Evolutionary conservation across 2,888 invertebrate species (phyloP), one percentile per base, ranked within the genome.

Genomic region (Phyllotreta cruciferae): DNA sequence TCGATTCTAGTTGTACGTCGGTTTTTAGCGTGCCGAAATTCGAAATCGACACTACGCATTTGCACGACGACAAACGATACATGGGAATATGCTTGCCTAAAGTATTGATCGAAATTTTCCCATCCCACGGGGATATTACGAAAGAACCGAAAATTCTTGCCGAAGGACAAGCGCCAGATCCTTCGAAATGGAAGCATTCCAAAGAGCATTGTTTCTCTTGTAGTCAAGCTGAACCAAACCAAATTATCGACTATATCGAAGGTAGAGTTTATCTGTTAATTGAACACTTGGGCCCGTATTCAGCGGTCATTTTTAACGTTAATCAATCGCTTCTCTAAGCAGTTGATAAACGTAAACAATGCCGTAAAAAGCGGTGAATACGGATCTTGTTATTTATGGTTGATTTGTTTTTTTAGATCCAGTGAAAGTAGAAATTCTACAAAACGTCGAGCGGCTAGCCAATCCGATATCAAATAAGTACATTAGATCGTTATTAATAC

Each of bases 401-500:
- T 4, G 24, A 24, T 24, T 24, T 4, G 24, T 24, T 24, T 56
- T 72, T 71, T 60, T 49, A 76, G 74, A 70, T 60, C 65, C 69
- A 8, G 56, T 70, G 5, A 75, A 73, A 69, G 62, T 83, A 71
- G 88, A 89, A 73, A 87, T 93, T 58, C 78, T 93, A 66, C 86
- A 88, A 68, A 87, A 92, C 75, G 86, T 91, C 1, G 88, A 90
- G 73, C 88, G 90, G 66, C 82, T 94, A 75, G 87, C 91, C 38
- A 93, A 92, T 81, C 92, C 93, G 45, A 87, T 92, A 8, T 89
- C 90, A 77, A 87, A 88, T 68, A 91, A 90, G 71, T 88, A 91
- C 78, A 91, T 94, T 42, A 93, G 93, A 72, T 90, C 93, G 76
- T 88, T 90, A 11, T 83, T 97, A 67, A 84, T 96, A 10, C 86